Percentiles rank a stretch among this genome's conserved stretches.
Conservation (phyloP, 2,113 vertebrate species). For the Dromas ardeola region DNA sequence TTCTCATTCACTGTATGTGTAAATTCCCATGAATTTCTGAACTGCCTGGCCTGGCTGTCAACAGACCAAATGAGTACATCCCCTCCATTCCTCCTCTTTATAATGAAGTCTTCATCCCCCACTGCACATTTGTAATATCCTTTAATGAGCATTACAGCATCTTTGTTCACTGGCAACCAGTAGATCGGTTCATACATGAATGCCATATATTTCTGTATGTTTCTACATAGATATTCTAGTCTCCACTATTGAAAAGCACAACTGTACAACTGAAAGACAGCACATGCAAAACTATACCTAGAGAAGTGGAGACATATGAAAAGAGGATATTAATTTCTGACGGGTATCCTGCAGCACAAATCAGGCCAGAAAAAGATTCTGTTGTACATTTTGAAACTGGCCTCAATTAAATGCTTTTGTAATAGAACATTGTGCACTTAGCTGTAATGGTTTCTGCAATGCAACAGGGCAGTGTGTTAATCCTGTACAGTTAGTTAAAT, state of each 20-base stretch:
- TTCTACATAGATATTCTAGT: not conserved
- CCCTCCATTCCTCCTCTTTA: not conserved
- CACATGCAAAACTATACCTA: not conserved
- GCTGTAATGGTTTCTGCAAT: constrained; percentile 48
- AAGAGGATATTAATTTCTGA: constrained; percentile 24
- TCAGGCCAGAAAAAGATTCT: constrained; percentile 13
- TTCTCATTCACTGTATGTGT: not conserved
- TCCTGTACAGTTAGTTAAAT: constrained; percentile 57
- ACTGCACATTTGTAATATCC: not conserved
- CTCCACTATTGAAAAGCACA: not conserved
- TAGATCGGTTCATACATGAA: not conserved
- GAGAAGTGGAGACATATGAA: not conserved
- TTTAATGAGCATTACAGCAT: not conserved
- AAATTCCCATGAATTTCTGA: not conserved
- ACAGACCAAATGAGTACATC: not conserved
- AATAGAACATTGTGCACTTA: constrained; percentile 38
- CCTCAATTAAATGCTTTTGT: constrained; percentile 44
- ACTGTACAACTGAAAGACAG: not conserved
- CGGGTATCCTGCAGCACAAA: not conserved
- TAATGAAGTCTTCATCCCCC: not conserved
- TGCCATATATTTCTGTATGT: not conserved
- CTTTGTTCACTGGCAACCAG: not conserved
- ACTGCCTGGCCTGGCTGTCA: not conserved
- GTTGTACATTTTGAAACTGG: constrained; percentile 28
- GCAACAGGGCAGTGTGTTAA: constrained; percentile 32